phyloP scores from a whole-genome alignment of 2,113 vertebrate genomes.

The Echinops telfairi region DNA sequence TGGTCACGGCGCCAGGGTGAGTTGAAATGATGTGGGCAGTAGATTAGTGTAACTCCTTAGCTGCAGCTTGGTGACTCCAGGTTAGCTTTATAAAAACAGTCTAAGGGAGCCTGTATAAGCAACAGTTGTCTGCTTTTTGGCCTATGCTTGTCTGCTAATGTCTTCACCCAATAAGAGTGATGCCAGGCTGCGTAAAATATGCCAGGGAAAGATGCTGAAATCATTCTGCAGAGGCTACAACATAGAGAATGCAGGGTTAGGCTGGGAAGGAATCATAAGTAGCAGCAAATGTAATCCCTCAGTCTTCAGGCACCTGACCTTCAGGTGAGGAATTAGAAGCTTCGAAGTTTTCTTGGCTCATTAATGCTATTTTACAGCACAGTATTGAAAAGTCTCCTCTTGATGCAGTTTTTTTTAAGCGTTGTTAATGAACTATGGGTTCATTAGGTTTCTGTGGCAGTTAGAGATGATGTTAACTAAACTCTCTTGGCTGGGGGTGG shows the following conservation, averaged over 20 bases:
- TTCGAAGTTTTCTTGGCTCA: neutral
- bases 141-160: neutral
- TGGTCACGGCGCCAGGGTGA: too few relatives aligned
- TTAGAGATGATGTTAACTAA: too few relatives aligned
- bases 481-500: too few relatives aligned
- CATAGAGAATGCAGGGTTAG: neutral
- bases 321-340: neutral
- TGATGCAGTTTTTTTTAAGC: neutral
- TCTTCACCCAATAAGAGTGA: neutral
- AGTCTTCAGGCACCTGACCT: neutral
- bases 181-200: neutral
- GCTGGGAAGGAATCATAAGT: neutral
- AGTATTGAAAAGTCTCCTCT: neutral
- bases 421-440: neutral
- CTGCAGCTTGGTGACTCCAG: neutral
- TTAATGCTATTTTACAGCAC: neutral
- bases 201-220: neutral
- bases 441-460: too few relatives aligned
- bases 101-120: neutral
- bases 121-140: neutral
- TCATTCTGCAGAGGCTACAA: neutral
- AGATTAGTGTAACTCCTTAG: neutral
- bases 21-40: too few relatives aligned
- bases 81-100: constrained; percentile 7
- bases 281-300: neutral